Conservation (phyloP, 1,140 invertebrate genomes). For the Drosophila paulistorum region DNA sequence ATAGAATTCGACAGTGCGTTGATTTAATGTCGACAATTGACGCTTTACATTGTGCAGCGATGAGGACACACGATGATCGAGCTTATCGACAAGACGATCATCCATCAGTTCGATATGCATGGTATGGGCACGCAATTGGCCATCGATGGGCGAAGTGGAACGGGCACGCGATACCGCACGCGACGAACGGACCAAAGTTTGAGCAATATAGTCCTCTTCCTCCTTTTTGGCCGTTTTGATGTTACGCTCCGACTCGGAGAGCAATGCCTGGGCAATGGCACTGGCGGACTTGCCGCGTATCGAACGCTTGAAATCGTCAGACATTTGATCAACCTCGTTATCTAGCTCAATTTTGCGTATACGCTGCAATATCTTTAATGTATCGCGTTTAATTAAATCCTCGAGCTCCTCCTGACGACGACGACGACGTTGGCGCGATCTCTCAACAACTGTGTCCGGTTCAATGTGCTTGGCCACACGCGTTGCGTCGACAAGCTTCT, state of each 20-base stretch:
- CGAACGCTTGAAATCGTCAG: slow-evolving; percentile 84
- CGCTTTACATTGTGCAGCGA: slow-evolving; percentile 81
- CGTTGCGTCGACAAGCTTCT: slow-evolving; percentile 87
- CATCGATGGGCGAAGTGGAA: slow-evolving; percentile 55
- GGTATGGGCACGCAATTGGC: slow-evolving; percentile 63
- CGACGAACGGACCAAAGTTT: slow-evolving; percentile 67
- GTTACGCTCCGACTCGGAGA: slow-evolving; percentile 85
- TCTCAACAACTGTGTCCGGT: slow-evolving; percentile 84
- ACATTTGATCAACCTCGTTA: slow-evolving; percentile 83
- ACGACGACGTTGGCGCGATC: slow-evolving; percentile 84
- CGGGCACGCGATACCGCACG: slow-evolving; percentile 67
- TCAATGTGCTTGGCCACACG: slow-evolving; percentile 87
- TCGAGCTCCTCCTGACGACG: slow-evolving; percentile 84
- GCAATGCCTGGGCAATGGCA: slow-evolving; percentile 87
- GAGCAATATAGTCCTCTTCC: slow-evolving; percentile 74
- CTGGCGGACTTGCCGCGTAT: slow-evolving; percentile 89
- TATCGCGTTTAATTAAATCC: slow-evolving; percentile 82
- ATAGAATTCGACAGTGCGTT: slow-evolving; percentile 78
- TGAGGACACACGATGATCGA: slow-evolving; percentile 79
- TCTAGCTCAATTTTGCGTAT: slow-evolving; percentile 76
- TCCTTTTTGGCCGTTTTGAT: slow-evolving; percentile 83
- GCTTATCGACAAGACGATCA: slow-evolving; percentile 77
- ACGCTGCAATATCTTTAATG: slow-evolving; percentile 83
- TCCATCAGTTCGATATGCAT: slow-evolving; percentile 79
- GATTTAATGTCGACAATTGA: slow-evolving; percentile 75